A percentile compares a stretch with the other conserved stretches of the same genome.
phyloP scores from a whole-genome alignment of 2,797 vertebrate species.

The Lophura swinhoii region DNA sequence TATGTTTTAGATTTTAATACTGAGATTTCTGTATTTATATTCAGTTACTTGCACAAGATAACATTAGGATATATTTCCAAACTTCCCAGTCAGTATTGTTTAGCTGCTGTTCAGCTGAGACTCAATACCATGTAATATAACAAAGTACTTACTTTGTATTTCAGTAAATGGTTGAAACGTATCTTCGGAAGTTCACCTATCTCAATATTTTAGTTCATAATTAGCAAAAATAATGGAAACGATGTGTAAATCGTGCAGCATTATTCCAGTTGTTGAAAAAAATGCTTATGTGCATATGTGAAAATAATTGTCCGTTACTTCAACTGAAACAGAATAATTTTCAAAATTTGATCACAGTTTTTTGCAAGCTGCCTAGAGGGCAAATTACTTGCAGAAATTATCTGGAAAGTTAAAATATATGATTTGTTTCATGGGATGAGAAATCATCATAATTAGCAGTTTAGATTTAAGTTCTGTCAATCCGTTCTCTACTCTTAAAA shows the following conservation, averaged over 20 bases:
- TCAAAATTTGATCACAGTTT: neutral
- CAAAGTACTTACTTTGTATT: neutral
- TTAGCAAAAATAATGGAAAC: neutral
- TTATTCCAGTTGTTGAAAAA: neutral
- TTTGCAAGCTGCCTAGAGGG: neutral
- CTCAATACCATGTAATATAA: neutral
- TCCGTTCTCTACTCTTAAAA: neutral
- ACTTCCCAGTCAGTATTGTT: neutral
- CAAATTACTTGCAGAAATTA: conserved; percentile 9
- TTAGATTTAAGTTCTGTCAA: neutral
- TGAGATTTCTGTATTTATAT: neutral
- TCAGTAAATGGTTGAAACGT: neutral
- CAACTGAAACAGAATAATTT: neutral
- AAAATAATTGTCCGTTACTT: neutral
- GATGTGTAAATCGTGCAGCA: neutral
- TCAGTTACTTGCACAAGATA: neutral
- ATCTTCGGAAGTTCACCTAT: neutral
- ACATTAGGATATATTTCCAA: neutral
- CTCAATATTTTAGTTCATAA: neutral
- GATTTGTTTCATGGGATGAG: neutral
- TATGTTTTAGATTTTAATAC: neutral
- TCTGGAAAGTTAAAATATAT: neutral
- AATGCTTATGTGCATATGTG: neutral
- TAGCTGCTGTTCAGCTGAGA: neutral
- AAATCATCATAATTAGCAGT: neutral